Percentiles rank a stretch among this genome's conserved stretches.
Evolutionary conservation across 2,797 vertebrate species (phyloP).

Genomic region (Trachops cirrhosus): DNA sequence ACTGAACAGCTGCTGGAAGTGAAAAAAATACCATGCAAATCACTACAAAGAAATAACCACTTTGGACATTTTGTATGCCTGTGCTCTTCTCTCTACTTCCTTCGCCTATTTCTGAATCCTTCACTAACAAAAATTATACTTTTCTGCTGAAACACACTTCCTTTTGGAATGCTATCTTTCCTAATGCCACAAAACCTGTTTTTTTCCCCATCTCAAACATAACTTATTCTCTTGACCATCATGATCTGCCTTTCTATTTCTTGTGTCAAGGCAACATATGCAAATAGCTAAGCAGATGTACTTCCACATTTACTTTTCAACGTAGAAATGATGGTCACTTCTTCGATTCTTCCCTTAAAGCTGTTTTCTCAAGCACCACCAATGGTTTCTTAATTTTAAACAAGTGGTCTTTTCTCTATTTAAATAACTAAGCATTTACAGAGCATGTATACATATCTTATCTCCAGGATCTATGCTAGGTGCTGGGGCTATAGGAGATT

Average conservation of each 20-base stretch:
- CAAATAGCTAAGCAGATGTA: background rate
- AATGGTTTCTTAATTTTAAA: background rate
- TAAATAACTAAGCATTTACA: background rate
- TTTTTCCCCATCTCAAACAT: background rate
- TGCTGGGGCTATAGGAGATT: background rate
- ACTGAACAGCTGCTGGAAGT: background rate
- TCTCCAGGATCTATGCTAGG: background rate
- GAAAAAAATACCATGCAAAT: background rate
- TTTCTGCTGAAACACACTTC: background rate
- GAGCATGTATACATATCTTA: background rate
- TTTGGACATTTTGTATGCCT: background rate
- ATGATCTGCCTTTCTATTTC: background rate
- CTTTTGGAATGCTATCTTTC: background rate
- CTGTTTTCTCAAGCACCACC: background rate
- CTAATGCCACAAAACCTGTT: background rate
- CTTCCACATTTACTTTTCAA: background rate
- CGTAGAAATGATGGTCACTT: background rate
- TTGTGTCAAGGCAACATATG: background rate
- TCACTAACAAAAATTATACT: background rate
- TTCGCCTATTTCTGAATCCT: background rate
- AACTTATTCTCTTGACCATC: background rate
- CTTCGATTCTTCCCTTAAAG: background rate
- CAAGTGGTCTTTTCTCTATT: background rate
- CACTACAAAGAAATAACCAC: background rate
- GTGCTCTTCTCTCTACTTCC: background rate